Percentiles rank a stretch among this genome's conserved stretches.
Evolutionary conservation across 2,113 vertebrate genomes (phyloP).

Genomic region (Crocuta crocuta): DNA sequence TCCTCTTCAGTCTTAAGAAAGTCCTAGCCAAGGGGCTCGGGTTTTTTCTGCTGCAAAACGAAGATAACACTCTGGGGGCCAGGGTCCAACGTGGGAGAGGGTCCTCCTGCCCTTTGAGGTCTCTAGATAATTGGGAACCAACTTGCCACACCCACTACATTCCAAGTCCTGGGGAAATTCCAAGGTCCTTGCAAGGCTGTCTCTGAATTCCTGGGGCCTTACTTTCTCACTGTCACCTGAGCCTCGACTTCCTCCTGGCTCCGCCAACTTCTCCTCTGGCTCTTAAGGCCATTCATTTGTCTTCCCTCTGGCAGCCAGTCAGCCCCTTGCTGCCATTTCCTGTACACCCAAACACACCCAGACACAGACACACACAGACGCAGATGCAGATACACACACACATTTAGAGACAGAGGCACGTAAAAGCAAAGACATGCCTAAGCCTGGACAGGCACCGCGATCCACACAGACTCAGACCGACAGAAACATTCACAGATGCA

Average conservation of each 20-base stretch:
- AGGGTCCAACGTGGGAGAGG: neutral
- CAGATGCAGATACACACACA: neutral
- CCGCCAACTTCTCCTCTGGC: neutral
- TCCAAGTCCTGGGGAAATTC: slow-evolving; percentile 47
- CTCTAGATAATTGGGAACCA: neutral
- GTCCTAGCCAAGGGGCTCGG: neutral
- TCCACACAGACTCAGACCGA: neutral
- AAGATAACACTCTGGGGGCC: neutral
- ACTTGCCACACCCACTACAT: neutral
- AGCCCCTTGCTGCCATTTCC: neutral
- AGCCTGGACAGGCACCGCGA: neutral
- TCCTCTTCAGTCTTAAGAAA: neutral
- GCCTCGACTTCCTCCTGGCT: neutral
- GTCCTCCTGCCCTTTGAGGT: neutral
- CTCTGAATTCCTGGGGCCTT: slow-evolving; percentile 13
- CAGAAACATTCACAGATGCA: neutral
- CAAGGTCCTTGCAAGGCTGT: neutral
- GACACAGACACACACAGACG: neutral
- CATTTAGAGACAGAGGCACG: neutral
- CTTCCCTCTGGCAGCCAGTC: neutral
- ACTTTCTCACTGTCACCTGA: neutral
- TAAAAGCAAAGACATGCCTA: neutral
- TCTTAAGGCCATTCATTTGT: neutral
- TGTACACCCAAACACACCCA: neutral
- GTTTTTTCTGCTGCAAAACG: neutral